A percentile compares a stretch with the other conserved stretches of the same genome.
These are phyloP conservation scores for Notarius quadriscutis DNA, from an alignment of 2,113 vertebrate species.

Conservation along the genomic window DNA sequence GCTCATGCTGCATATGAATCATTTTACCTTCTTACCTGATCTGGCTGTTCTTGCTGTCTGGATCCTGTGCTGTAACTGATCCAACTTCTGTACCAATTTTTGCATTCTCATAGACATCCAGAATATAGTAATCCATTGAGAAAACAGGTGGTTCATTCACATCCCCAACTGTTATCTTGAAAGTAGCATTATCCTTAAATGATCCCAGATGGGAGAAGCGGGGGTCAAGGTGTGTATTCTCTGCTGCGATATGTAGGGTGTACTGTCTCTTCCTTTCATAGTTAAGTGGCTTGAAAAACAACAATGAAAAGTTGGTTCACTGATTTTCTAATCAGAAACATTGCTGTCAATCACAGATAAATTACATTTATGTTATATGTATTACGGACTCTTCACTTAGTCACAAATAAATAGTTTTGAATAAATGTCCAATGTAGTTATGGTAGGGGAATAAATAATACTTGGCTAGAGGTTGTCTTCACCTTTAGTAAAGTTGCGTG, in stretches of 20 bases:
- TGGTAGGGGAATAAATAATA: not conserved
- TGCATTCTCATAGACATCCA: constrained; percentile 94
- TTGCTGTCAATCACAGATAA: not conserved
- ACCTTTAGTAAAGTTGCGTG: not conserved
- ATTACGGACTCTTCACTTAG: not conserved
- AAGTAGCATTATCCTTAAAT: constrained; percentile 88
- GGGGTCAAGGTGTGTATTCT: constrained; percentile 90
- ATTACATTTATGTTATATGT: not conserved
- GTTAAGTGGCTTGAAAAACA: constrained; percentile 83
- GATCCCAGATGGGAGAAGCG: constrained; percentile 90
- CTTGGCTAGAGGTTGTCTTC: not conserved
- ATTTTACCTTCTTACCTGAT: constrained; percentile 78
- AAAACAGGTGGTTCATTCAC: constrained; percentile 93
- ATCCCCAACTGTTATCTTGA: constrained; percentile 93
- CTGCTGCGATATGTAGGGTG: constrained; percentile 92
- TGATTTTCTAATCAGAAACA: not conserved
- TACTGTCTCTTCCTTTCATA: constrained; percentile 96
- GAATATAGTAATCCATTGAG: constrained; percentile 86
- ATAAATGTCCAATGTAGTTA: not conserved
- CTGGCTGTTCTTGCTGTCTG: constrained; percentile 85
- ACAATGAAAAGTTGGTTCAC: constrained; percentile 5
- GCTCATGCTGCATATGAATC: not conserved
- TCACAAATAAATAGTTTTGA: not conserved
- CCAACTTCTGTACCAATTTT: constrained; percentile 85
- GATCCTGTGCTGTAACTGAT: constrained; percentile 86